Evolutionary conservation across 2,113 vertebrate species (phyloP), one percentile per base, ranked within the genome.

Genomic region (Engystomops pustulosus): DNA sequence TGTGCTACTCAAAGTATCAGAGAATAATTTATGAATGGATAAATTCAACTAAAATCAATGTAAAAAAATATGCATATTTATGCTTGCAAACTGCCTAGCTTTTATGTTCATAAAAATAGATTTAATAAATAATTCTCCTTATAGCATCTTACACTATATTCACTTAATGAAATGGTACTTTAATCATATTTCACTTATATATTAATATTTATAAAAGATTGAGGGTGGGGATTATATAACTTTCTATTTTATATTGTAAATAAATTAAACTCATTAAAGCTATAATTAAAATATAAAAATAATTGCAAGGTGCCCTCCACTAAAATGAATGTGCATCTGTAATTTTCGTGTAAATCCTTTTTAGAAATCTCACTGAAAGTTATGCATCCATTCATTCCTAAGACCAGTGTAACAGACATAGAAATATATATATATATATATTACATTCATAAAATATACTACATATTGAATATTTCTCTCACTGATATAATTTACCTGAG

Each of bases 91-190:
- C 27, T 6, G 30, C 32, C 60, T 65, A 30, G 27, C 30, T 38
- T 77, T 11, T 77, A 14, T 55, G 23, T 20, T 75, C 30, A 55
- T 77, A 55, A 20, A 77, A 77, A 77, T 15, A 77, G 55, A 77
- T 30, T 76, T 75, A 10, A 10, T 53, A 76, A 53, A n/a, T 53
- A 51, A 51, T 34, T 53, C 72, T 76, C 18, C 27, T 20, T 45
- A 32, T 18, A 20, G 9, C 7, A 76, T 27, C 30, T 23, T 3
- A 47, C 8, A 27, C 11, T 32, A 32, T 65, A n/a, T n/a, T n/a
- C n/a, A n/a, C 27, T 15, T 65, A 18, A 34, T 3, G 1, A 32
- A 34, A 7, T 65, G 6, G 17, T 34, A 17, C 15, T 34, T 6
- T 20, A 53, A 30, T 8, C 18, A 34, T 30, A 74, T 74, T 7